Evolutionary conservation across 2,888 invertebrate genomes (phyloP).

Genomic region (Eupeodes luniger): DNA sequence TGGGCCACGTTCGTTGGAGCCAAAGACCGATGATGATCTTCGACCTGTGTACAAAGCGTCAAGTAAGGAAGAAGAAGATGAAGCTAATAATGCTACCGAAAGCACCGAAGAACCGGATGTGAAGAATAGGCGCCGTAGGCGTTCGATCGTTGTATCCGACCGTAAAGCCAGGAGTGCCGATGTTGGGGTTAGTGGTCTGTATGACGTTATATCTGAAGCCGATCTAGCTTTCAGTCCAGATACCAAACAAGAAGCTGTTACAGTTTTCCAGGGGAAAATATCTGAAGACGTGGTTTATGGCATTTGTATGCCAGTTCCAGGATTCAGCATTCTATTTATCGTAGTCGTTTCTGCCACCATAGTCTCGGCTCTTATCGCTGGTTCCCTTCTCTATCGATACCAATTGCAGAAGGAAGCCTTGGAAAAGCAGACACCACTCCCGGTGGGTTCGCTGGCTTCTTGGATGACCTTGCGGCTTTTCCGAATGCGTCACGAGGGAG

Average conservation of each 20-base stretch:
- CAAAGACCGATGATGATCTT: conserved; percentile 80
- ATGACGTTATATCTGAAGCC: conserved; percentile 96
- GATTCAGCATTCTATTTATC: conserved; percentile 94
- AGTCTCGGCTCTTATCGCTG: conserved; percentile 93
- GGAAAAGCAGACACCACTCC: conserved; percentile 85
- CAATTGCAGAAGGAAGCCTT: conserved; percentile 90
- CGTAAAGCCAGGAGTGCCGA: conserved; percentile 92
- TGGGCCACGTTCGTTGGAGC: conserved; percentile 85
- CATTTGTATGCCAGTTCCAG: conserved; percentile 94
- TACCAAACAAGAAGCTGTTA: conserved; percentile 91
- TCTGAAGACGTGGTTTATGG: conserved; percentile 96
- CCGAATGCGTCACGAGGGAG: conserved; percentile 84
- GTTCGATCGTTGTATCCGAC: conserved; percentile 88
- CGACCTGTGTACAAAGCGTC: conserved; percentile 81
- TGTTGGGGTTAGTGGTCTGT: conserved; percentile 94
- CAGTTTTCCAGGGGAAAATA: conserved; percentile 94
- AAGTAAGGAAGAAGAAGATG: conserved; percentile 55
- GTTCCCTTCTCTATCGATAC: conserved; percentile 90
- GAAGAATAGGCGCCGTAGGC: conserved; percentile 85
- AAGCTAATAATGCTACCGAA: conserved; percentile 51
- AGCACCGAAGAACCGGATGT: conserved; percentile 36
- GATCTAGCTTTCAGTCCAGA: conserved; percentile 96
- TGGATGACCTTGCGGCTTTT: conserved; percentile 90
- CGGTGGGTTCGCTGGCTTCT: conserved; percentile 88
- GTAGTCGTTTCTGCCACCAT: conserved; percentile 94